Percentiles rank a stretch among this genome's conserved stretches.
Evolutionary conservation across 2,797 vertebrate species (phyloP).

Genomic region (Galagoides demidoff): DNA sequence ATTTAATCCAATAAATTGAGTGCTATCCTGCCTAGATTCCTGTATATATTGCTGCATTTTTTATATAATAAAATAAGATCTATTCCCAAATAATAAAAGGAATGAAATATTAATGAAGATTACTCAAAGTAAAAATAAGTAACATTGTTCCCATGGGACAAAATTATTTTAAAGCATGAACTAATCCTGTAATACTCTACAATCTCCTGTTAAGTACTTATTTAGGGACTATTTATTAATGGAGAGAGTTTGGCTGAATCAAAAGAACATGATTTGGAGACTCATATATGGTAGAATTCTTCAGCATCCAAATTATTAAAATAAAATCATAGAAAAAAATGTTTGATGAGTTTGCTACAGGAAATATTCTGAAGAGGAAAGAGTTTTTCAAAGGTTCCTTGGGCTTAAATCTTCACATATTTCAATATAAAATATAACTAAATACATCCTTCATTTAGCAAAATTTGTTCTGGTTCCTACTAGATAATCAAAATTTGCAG

Average conservation of each 20-base stretch:
- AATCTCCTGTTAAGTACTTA: constrained; percentile 24
- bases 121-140: constrained; percentile 21
- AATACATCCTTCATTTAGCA: neutral
- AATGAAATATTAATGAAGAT: constrained; percentile 41
- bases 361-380: neutral
- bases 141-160: neutral
- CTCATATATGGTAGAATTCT: neutral
- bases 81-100: constrained; percentile 11
- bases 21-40: neutral
- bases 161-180: neutral
- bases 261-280: neutral
- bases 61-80: neutral
- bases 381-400: neutral
- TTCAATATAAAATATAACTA: neutral
- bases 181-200: neutral
- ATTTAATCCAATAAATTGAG: neutral
- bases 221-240: neutral
- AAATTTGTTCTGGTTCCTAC: neutral
- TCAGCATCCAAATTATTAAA: constrained; percentile 3
- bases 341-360: neutral
- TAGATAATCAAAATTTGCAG: neutral
- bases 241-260: neutral
- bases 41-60: neutral
- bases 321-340: neutral
- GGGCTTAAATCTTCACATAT: neutral